Percentiles rank a stretch among this genome's conserved stretches.
phyloP scores from a whole-genome alignment of 2,888 invertebrate genomes.

The Cristatella mucedo region DNA sequence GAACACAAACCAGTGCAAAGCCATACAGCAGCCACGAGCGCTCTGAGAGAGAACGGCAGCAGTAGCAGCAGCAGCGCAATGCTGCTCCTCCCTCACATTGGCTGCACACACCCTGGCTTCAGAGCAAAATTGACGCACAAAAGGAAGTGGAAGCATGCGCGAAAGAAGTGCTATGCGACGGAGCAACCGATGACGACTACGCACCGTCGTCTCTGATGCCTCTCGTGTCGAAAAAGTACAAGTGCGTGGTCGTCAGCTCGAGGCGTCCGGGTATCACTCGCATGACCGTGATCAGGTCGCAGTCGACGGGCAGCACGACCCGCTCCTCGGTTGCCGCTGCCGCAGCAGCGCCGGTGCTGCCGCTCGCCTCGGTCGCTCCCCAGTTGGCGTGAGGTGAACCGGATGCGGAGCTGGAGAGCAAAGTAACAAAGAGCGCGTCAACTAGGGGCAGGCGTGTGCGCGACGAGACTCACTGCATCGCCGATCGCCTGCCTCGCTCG shows the following conservation, averaged over 20 bases:
- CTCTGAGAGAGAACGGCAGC: too few species aligned
- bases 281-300: slow-evolving; percentile 47
- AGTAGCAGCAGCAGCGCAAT: too few species aligned
- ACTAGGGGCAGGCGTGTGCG: neutral
- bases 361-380: neutral
- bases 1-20: too few species aligned
- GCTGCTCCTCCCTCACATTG: too few species aligned
- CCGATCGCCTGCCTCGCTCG: too few species aligned
- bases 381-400: neutral
- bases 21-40: too few species aligned
- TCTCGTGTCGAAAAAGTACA: slow-evolving; percentile 48
- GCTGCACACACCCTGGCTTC: too few species aligned
- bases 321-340: slow-evolving; percentile 43
- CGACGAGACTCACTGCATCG: neutral
- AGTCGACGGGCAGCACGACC: slow-evolving; percentile 46
- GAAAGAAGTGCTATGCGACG: too few species aligned
- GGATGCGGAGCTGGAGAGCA: neutral
- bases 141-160: too few species aligned
- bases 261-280: slow-evolving; percentile 47
- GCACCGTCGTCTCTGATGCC: too few species aligned
- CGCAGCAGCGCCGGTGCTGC: slow-evolving; percentile 13
- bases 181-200: too few species aligned
- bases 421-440: neutral
- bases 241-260: slow-evolving; percentile 47
- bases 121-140: too few species aligned